Conservation (phyloP, 2,888 invertebrate species). For the Petrolisthes manimaculis region DNA sequence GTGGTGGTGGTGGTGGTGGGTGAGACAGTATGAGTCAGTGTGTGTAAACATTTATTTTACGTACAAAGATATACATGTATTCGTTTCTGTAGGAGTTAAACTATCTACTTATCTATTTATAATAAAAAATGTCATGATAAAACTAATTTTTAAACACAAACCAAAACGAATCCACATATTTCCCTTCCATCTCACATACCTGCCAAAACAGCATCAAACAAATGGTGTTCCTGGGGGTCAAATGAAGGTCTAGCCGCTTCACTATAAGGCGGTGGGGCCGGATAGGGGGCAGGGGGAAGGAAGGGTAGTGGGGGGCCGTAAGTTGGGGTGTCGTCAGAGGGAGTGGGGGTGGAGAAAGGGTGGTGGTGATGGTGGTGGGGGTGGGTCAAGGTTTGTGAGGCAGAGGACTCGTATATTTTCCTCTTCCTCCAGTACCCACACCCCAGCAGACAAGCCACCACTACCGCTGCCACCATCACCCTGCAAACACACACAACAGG, state of each 20-base stretch:
- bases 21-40: neutral
- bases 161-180: neutral
- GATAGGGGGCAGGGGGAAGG: conserved; percentile 55
- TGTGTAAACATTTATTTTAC: too few species aligned
- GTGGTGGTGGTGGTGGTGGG: neutral
- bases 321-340: conserved; percentile 52
- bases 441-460: conserved; percentile 28
- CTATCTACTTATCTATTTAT: too few species aligned
- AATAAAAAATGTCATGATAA: too few species aligned
- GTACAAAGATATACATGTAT: too few species aligned
- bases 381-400: conserved; percentile 44
- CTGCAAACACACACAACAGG: neutral
- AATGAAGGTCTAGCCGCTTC: conserved; percentile 51
- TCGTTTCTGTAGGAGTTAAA: too few species aligned
- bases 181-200: conserved; percentile 28
- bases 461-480: conserved; percentile 37
- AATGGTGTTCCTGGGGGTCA: conserved; percentile 50
- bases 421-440: conserved; percentile 40
- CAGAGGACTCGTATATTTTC: conserved; percentile 48
- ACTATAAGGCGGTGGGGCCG: conserved; percentile 57
- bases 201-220: conserved; percentile 50
- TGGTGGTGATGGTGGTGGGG: conserved; percentile 41
- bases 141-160: too few species aligned
- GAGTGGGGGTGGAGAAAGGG: conserved; percentile 45
- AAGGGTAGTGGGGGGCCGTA: conserved; percentile 51